Evolutionary conservation across 2,797 vertebrate species (phyloP).

Genomic region (Dryobates pubescens): DNA sequence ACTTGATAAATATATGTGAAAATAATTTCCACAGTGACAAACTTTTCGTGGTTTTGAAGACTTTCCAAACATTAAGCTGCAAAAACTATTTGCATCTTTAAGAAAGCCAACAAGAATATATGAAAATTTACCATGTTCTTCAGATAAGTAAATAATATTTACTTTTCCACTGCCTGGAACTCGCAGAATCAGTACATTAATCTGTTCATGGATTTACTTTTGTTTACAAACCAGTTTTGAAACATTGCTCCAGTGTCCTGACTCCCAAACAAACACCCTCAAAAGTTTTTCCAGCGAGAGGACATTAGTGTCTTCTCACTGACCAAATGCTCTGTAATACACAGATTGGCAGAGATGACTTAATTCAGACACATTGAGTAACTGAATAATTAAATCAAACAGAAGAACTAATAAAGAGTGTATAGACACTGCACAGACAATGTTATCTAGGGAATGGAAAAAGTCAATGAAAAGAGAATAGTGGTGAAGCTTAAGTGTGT

Average conservation of each 20-base stretch:
- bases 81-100: neutral
- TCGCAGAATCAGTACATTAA: neutral
- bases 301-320: neutral
- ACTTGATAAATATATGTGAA: neutral
- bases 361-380: constrained; percentile 57
- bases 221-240: neutral
- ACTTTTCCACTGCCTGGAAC: neutral
- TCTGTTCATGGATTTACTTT: neutral
- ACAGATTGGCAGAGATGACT: constrained; percentile 35
- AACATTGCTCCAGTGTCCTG: neutral
- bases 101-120: neutral
- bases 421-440: neutral
- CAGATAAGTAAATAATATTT: neutral
- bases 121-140: neutral
- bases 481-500: neutral
- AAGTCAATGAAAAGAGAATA: constrained; percentile 16
- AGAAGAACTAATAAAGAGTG: constrained; percentile 61
- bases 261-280: neutral
- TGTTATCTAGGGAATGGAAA: neutral
- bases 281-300: neutral
- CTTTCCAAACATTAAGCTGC: neutral
- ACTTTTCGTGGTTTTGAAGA: neutral
- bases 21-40: neutral
- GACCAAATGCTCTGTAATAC: constrained; percentile 29
- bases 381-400: constrained; percentile 66